Evolutionary conservation across 2,797 vertebrate species (phyloP).

Genomic region (Coracias cyanogaster): DNA sequence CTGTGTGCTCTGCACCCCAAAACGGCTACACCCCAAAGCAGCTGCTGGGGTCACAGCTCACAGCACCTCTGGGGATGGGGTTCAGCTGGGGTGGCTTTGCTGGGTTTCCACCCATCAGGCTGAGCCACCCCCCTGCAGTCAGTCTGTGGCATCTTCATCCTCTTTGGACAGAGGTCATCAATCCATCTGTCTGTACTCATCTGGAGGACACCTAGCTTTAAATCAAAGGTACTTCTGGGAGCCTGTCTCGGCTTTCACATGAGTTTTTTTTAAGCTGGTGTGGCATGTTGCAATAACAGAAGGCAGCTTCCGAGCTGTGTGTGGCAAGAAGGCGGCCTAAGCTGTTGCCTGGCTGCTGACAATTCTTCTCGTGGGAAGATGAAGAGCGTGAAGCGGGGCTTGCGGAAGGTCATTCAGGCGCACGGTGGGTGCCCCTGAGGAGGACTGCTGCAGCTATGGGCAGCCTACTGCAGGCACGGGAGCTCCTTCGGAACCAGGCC

Average conservation of each 20-base stretch:
- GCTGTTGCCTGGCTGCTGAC: not conserved
- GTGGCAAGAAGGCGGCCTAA: not conserved
- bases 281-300: not conserved
- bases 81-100: not conserved
- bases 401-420: fast-evolving
- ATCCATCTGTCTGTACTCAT: not conserved
- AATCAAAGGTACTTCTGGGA: not conserved
- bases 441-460: fast-evolving
- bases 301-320: not conserved
- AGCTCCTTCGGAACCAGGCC: not conserved
- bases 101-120: not conserved
- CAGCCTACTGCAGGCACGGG: fast-evolving
- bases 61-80: not conserved
- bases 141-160: not conserved
- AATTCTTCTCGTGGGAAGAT: not conserved
- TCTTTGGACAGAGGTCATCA: not conserved
- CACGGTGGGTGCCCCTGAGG: fast-evolving
- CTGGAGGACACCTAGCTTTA: not conserved
- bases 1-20: not conserved
- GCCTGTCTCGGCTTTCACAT: fast-evolving
- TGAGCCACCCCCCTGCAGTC: not conserved
- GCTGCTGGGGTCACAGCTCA: not conserved
- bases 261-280: not conserved
- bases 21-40: not conserved
- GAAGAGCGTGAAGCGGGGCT: not conserved